phyloP scores from a whole-genome alignment of 1,140 invertebrate genomes.

The Potamilus streckersoni region DNA sequence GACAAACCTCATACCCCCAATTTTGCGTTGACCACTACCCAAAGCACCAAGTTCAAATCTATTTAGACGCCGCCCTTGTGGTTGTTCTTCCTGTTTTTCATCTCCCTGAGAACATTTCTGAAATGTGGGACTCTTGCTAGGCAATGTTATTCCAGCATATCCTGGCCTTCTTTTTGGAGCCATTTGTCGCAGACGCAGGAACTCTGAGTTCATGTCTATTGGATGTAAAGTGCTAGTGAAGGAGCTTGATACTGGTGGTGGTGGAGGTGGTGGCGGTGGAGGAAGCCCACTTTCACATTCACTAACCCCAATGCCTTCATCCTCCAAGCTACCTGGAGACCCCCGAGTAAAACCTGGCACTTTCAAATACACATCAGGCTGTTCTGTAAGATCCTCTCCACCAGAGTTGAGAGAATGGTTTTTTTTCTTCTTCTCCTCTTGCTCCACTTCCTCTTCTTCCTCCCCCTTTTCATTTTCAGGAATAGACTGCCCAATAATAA shows the following conservation, averaged over 20 bases:
- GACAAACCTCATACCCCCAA: slow-evolving; percentile 66
- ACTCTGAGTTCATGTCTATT: slow-evolving; percentile 32
- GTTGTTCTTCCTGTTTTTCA: slow-evolving; percentile 3
- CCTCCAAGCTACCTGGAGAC: slow-evolving; percentile 9
- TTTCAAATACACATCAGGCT: neutral
- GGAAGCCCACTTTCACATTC: neutral
- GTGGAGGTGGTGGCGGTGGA: neutral
- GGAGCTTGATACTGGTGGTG: slow-evolving; percentile 16
- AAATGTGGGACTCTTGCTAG: slow-evolving; percentile 24
- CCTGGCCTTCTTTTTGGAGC: slow-evolving; percentile 31
- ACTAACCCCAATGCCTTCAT: slow-evolving; percentile 15
- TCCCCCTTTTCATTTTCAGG: slow-evolving; percentile 24
- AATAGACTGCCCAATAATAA: slow-evolving; percentile 21
- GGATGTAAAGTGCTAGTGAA: slow-evolving; percentile 24
- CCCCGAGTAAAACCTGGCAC: slow-evolving; percentile 1
- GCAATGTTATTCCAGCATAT: slow-evolving; percentile 28
- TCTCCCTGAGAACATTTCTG: slow-evolving; percentile 12
- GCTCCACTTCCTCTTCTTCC: slow-evolving; percentile 20
- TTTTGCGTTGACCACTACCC: slow-evolving; percentile 15
- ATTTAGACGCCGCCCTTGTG: slow-evolving; percentile 9
- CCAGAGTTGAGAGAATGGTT: neutral
- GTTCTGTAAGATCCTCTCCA: slow-evolving; percentile 6
- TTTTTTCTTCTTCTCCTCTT: slow-evolving; percentile 11
- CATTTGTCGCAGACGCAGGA: slow-evolving; percentile 29
- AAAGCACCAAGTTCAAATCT: slow-evolving; percentile 17